These are phyloP conservation scores for Gonatopus flavifemur DNA, from an alignment of 1,140 invertebrate species.

Conservation along the genomic window DNA sequence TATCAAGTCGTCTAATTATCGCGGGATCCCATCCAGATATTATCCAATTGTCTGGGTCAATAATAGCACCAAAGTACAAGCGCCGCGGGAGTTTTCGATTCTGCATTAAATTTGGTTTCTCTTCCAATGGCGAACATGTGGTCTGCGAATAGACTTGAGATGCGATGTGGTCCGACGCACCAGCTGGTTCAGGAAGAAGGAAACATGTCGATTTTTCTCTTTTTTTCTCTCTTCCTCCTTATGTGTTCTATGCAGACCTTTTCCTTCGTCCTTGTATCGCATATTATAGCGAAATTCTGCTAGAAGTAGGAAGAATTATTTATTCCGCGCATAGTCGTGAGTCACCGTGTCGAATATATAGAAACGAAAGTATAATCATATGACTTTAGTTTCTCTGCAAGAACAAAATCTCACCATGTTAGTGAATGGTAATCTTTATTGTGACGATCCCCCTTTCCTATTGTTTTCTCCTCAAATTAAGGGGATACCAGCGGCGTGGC, in stretches of 20 bases:
- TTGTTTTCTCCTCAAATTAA: too few species aligned
- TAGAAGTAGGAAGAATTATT: too few species aligned
- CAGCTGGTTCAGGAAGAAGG: constrained; percentile 44
- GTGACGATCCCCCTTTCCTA: too few species aligned
- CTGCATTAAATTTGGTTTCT: constrained; percentile 40
- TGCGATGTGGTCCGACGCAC: constrained; percentile 22
- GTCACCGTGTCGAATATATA: too few species aligned
- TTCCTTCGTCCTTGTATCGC: constrained; percentile 14
- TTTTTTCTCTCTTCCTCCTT: constrained; percentile 18
- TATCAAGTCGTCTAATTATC: constrained; percentile 29
- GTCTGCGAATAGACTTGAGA: constrained; percentile 40
- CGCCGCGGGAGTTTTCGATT: constrained; percentile 26
- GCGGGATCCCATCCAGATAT: constrained; percentile 8
- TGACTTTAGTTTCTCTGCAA: too few species aligned
- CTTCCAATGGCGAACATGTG: constrained; percentile 39
- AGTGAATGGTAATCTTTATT: too few species aligned
- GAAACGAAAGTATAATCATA: too few species aligned
- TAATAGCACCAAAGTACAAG: too few species aligned
- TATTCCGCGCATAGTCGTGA: too few species aligned
- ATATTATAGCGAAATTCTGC: constrained; percentile 12
- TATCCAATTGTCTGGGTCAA: constrained; percentile 26
- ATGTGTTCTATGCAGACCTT: too few species aligned
- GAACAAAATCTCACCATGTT: too few species aligned
- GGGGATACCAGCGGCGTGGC: too few species aligned
- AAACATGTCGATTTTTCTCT: constrained; percentile 24